Evolutionary conservation across 2,797 vertebrate genomes (phyloP).

Genomic region (Enteromius paludinosus): DNA sequence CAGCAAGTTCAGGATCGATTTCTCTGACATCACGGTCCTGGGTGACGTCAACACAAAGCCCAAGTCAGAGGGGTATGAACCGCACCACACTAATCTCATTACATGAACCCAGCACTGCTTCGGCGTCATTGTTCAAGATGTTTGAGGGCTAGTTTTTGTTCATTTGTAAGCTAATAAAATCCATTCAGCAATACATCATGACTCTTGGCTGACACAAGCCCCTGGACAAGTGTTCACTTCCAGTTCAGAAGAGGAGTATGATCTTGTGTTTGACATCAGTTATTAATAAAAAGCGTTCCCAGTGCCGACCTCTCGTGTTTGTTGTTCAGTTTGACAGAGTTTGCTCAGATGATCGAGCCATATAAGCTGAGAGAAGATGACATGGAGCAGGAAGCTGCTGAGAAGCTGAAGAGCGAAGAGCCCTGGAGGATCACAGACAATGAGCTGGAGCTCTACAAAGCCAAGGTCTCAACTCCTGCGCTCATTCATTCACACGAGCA

Average conservation of each 20-base stretch:
- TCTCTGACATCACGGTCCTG: slow-evolving; percentile 96
- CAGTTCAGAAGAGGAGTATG: too few relatives aligned
- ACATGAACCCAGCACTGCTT: too few relatives aligned
- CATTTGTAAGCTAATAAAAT: neutral
- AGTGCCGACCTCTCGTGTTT: neutral
- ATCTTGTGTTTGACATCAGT: neutral
- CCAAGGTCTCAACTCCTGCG: slow-evolving; percentile 82
- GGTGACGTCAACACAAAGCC: slow-evolving; percentile 98
- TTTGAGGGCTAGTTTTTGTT: neutral
- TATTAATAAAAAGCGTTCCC: neutral
- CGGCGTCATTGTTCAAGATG: neutral
- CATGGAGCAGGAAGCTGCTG: slow-evolving; percentile 94
- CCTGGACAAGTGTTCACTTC: neutral
- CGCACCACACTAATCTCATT: neutral
- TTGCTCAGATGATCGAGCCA: slow-evolving; percentile 95
- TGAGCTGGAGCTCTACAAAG: slow-evolving; percentile 94
- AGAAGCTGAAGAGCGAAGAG: slow-evolving; percentile 93
- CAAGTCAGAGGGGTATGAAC: slow-evolving; percentile 91
- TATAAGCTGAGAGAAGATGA: slow-evolving; percentile 96
- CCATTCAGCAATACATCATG: neutral
- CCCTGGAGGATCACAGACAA: slow-evolving; percentile 98
- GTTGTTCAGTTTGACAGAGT: slow-evolving; percentile 81
- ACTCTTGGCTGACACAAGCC: neutral
- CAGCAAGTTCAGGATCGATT: slow-evolving; percentile 98
- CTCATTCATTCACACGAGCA: neutral